Base-by-base conservation (phyloP, 2,113 vertebrate species). In the Australoheros scitulus region DNA sequence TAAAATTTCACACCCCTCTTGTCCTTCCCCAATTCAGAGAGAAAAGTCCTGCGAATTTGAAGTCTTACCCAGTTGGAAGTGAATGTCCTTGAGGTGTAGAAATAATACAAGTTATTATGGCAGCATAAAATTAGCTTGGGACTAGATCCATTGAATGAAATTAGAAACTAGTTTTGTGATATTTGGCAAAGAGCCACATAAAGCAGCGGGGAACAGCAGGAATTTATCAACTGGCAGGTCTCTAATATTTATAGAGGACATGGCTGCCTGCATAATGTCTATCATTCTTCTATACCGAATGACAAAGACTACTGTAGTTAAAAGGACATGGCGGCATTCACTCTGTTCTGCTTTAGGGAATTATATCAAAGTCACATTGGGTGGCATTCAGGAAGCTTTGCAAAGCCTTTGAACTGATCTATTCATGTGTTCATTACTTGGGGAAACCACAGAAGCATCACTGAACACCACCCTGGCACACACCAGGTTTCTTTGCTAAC, bases 351-450 rank as follows among this genome's bases (percentile, higher is more conserved):
- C 86, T 61, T 18, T n/a, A 63, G 77, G 74, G 75, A 74, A 77
- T 84, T 76, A 89, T 75, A 68, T 81, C 77, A 81, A 83, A 77
- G 81, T 91, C 61, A 82, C 79, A 77, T 52, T 81, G 61, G 59
- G 13, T 47, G 81, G 59, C n/a, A 77, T 52, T 41, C 61, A 41
- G 83, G 20, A 84, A 65, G 47, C 38, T 36, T 75, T 32, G 5
- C 41, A 81, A 76, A 75, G 47, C 29, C 18, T 79, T 61, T 77
- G 77, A 83, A 77, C 41, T 20, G 10, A 79, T 80, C 17, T 76
- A 38, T 64, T 61, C 20, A 13, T 68, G 52, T 80, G 58, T 14
- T 58, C 22, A 59, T 76, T 59, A 57, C 57, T 75, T 18, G 18
- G 34, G 18, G 1, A 80, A 88, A 84, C 7, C 72, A 50, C 43